Evolutionary conservation across 2,888 invertebrate genomes (phyloP), one percentile per base, ranked within the genome.

Genomic region (Pseudoips prasinana): DNA sequence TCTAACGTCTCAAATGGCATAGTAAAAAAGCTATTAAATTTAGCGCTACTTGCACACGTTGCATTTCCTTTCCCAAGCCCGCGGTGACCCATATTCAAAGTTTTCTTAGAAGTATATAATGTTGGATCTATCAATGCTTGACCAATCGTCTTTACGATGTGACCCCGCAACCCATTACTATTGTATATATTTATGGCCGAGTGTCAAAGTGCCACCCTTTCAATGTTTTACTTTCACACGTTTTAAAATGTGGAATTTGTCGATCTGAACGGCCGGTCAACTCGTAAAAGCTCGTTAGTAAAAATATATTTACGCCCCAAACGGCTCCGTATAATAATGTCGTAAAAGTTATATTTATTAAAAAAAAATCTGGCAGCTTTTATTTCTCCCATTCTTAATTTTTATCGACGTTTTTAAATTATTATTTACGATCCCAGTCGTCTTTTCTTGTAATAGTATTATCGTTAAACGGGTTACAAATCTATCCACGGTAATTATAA

Each of bases 171-270:
- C 73, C 64, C 73, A 42, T 68, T 67, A 71, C 72, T 65, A 65
- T 64, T 14, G n/a, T n/a, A 42, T 49, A 62, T 62, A 70, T 78
- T 79, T 75, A 75, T 72, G 58, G 56, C 58, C 39, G n/a, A 30
- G 40, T 57, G 70, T 70, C 69, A 64, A 59, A 60, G 59, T 52
- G 49, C 43, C 47, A 72, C 72, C 76, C 79, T 72, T 70, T 69
- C 73, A 75, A 69, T 78, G 64, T 74, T 81, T 70, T 72, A 77
- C 80, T 83, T 84, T 87, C 85, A 84, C 84, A 87, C 85, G 83
- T 85, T 83, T 73, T 77, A 72, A 82, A 78, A 80, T 57, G 50
- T 67, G 63, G 73, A 72, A 76, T 82, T 77, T 75, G 75, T 74
- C 73, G 60, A 64, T 70, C 60, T 38, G 51, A 73, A 76, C 68